Conservation (phyloP, 2,113 vertebrate genomes). For the Pelvicachromis taeniatus region DNA sequence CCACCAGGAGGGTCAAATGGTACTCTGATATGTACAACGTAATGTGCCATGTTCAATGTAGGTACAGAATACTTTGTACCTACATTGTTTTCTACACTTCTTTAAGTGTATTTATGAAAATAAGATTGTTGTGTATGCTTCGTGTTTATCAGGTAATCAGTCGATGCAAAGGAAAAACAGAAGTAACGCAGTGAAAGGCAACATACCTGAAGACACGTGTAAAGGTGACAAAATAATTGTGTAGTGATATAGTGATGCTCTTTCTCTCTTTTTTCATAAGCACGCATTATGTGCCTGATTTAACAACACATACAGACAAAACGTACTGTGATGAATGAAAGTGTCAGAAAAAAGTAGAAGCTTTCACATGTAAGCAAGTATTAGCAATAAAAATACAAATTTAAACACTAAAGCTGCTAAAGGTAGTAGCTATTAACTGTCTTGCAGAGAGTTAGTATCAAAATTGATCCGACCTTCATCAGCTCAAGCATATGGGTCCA, state of each 20-base stretch:
- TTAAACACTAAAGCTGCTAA: not conserved
- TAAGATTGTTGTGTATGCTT: not conserved
- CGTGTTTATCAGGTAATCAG: not conserved
- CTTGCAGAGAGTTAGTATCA: not conserved
- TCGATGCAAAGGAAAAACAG: not conserved
- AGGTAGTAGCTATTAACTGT: not conserved
- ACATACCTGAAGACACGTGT: not conserved
- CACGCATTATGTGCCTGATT: not conserved
- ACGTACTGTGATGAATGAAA: not conserved
- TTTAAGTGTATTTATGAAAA: not conserved
- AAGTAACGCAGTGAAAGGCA: not conserved
- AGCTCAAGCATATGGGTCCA: too few relatives aligned
- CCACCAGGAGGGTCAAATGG: not conserved
- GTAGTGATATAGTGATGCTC: not conserved
- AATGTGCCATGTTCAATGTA: accelerated
- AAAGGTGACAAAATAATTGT: not conserved
- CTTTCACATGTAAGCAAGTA: not conserved
- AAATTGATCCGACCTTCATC: not conserved
- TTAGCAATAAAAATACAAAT: not conserved
- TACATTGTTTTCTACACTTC: not conserved
- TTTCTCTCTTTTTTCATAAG: not conserved
- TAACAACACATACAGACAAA: not conserved
- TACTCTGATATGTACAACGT: accelerated
- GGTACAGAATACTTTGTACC: not conserved
- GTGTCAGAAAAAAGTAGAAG: not conserved